Evolutionary conservation across 2,113 vertebrate genomes (phyloP).

Genomic region (Laticauda colubrina): DNA sequence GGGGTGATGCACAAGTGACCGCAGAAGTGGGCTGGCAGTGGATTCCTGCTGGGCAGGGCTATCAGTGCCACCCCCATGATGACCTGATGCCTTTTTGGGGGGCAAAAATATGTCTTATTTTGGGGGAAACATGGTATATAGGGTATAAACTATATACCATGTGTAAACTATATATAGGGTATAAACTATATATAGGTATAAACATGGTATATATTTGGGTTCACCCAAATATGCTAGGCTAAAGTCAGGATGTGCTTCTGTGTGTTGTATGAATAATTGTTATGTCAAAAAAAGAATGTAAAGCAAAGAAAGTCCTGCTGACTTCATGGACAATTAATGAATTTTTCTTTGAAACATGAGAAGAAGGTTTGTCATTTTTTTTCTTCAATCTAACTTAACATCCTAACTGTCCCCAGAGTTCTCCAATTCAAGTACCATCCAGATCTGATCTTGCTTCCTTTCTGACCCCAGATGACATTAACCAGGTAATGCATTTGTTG

Average conservation of each 20-base stretch:
- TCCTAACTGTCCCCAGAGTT: neutral
- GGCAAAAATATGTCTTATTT: no score
- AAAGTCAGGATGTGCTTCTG: neutral
- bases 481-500: neutral
- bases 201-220: neutral
- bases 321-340: neutral
- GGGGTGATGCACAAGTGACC: no score
- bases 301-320: neutral
- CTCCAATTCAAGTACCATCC: neutral
- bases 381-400: neutral
- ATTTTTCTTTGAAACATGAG: neutral
- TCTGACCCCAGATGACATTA: neutral
- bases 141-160: no score
- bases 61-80: no score
- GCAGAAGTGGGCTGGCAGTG: no score
- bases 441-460: neutral
- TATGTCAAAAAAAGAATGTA: neutral
- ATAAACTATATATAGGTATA: no score
- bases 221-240: neutral
- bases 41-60: no score
- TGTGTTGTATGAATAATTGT: neutral
- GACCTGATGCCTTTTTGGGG: no score
- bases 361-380: neutral
- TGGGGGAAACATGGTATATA: neutral
- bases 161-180: no score